Base-by-base conservation (phyloP, 2,888 invertebrate genomes). In the Rhamphomyia laevipes region DNA sequence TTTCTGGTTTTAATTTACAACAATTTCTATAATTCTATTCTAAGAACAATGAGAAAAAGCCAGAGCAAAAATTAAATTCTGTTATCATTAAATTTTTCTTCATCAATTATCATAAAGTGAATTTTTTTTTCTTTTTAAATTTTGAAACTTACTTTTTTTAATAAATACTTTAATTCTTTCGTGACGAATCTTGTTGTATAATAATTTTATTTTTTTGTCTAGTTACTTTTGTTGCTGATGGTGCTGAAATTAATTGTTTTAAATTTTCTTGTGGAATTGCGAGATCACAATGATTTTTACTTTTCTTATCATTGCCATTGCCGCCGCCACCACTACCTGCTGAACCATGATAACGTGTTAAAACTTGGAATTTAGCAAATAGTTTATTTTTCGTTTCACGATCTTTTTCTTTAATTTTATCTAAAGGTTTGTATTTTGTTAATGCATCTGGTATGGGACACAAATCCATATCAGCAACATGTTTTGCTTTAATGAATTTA, bases 201-300 rank as follows among this genome's bases (percentile, higher is more conserved):
- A 89, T 84, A 13, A 89, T 76, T 64, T 89, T 89, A 66, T 89
- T 89, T 64, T 83, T 84, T 64, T 86, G 82, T 53, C 86, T 77
- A 1, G 87, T 89, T 31, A 89, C 87, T 69, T 84, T 87, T 2
- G 88, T 86, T 30, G 78, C 80, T 0, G 82, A 80, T 38, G 77
- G 74, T 27, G 76, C 76, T 1, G 79, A 77, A 31, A 81, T 75
- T 43, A 84, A 66, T 60, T 84, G 84, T 51, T 82, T 77, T 42
- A 84, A 65, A 59, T 82, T 81, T 61, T 81, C 81, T 61, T 79
- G 80, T 27, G 82, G 80, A 61, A 82, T 80, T 31, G 55, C 77
- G 10, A 57, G 56, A 45, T 55, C 56, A 21, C 47, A 51, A 7
- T 53, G 48, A 48, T 62, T 43, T 4, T 57, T 47, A 46, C 57